Evolutionary conservation across 2,888 invertebrate species (phyloP).

Genomic region (Dermolepida albohirtum): DNA sequence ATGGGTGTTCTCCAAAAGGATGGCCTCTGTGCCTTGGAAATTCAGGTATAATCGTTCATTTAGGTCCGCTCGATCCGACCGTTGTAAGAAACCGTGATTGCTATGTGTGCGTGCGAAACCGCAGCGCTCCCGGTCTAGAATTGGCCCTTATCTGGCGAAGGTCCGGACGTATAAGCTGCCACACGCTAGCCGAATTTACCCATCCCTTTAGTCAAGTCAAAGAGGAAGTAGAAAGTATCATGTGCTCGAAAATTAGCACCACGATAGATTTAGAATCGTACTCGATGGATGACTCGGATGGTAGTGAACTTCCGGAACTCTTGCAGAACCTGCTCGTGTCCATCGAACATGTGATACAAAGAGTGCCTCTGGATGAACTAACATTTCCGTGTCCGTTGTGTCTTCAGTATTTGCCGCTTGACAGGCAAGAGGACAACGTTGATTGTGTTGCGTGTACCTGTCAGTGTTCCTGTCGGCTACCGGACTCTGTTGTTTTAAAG

Average conservation of each 20-base stretch:
- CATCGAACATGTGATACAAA: conserved; percentile 76
- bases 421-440: conserved; percentile 59
- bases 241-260: conserved; percentile 60
- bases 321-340: conserved; percentile 75
- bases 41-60: conserved; percentile 73
- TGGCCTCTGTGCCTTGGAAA: conserved; percentile 75
- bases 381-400: conserved; percentile 71
- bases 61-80: conserved; percentile 73
- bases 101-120: conserved; percentile 71
- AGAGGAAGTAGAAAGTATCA: conserved; percentile 53
- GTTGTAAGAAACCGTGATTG: conserved; percentile 73
- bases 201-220: conserved; percentile 47
- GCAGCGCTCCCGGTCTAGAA: conserved; percentile 58
- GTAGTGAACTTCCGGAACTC: conserved; percentile 72
- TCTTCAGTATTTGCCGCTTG: conserved; percentile 63
- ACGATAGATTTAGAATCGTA: conserved; percentile 60
- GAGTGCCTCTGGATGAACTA: conserved; percentile 75
- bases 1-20: conserved; percentile 67
- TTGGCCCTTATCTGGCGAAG: conserved; percentile 61
- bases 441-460: conserved; percentile 59
- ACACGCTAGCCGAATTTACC: conserved; percentile 59
- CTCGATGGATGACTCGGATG: conserved; percentile 56
- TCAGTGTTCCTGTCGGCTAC: conserved; percentile 60
- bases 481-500: conserved; percentile 59
- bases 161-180: conserved; percentile 56